phyloP scores from a whole-genome alignment of 1,140 invertebrate species.

The Saccostrea echinata region DNA sequence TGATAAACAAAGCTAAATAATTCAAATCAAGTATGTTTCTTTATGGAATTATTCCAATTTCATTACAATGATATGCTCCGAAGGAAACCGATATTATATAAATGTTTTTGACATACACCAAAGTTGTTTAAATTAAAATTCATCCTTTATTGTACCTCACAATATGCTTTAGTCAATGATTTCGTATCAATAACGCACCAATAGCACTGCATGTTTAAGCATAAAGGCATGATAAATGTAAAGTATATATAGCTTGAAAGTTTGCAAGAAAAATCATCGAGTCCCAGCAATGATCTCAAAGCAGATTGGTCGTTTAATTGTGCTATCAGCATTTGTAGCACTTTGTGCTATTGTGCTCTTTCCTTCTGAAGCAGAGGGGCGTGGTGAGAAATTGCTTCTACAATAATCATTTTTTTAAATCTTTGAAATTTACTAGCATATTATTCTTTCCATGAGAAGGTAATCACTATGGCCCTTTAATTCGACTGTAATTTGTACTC shows the following conservation, averaged over 20 bases:
- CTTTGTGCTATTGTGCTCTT: constrained; percentile 8
- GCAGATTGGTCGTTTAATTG: background rate
- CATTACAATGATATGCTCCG: no score
- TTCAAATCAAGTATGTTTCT: no score
- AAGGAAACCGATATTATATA: no score
- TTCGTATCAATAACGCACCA: background rate
- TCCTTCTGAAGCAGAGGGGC: background rate
- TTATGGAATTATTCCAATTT: no score
- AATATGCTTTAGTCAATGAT: background rate
- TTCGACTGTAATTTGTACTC: no score
- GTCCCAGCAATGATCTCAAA: background rate
- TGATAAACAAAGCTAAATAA: no score
- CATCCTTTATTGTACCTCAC: background rate
- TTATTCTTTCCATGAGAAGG: no score
- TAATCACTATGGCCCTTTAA: no score
- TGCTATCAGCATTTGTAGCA: background rate
- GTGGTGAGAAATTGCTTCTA: background rate
- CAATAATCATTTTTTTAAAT: no score
- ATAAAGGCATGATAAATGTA: background rate
- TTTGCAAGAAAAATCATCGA: background rate
- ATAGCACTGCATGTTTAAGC: background rate
- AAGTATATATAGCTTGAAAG: background rate
- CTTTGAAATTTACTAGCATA: no score
- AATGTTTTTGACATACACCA: no score
- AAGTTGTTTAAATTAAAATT: no score